Conservation (phyloP, 2,888 invertebrate species). For the Adelphocoris suturalis region DNA sequence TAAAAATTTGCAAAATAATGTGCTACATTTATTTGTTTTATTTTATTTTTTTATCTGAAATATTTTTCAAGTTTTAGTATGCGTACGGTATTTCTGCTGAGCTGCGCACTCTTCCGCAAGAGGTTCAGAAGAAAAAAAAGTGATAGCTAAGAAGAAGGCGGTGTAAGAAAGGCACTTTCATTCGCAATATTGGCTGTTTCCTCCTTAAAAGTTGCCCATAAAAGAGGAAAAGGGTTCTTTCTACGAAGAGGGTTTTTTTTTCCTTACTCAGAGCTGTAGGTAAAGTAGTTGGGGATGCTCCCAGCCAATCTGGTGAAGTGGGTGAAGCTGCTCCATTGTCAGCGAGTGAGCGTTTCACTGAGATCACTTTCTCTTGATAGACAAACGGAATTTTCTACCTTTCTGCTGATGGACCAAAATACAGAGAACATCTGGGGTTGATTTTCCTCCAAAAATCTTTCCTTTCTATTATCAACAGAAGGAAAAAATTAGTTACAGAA, state of each 20-base stretch:
- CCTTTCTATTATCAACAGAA: no score
- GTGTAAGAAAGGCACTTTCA: constrained; percentile 52
- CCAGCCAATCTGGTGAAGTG: constrained; percentile 43
- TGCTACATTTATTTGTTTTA: no score
- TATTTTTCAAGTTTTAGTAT: not conserved
- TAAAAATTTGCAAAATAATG: no score
- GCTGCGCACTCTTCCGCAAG: not conserved
- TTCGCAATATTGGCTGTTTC: constrained; percentile 62
- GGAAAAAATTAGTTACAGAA: no score
- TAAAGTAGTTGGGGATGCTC: constrained; percentile 48
- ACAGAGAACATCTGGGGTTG: not conserved
- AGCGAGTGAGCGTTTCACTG: constrained; percentile 36
- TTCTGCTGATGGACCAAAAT: not conserved
- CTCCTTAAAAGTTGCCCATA: constrained; percentile 55
- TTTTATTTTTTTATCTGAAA: no score
- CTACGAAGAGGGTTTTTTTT: not conserved
- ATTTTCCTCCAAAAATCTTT: no score
- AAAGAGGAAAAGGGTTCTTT: constrained; percentile 38
- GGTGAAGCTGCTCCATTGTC: constrained; percentile 47
- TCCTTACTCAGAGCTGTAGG: constrained; percentile 28
- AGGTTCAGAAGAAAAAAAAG: constrained; percentile 41
- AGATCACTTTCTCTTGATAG: constrained; percentile 41
- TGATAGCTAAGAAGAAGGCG: constrained; percentile 23
- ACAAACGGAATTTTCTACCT: constrained; percentile 12
- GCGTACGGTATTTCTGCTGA: not conserved